These are phyloP conservation scores for Chiloscyllium plagiosum DNA, from an alignment of 2,113 vertebrate genomes.

Conservation along the genomic window DNA sequence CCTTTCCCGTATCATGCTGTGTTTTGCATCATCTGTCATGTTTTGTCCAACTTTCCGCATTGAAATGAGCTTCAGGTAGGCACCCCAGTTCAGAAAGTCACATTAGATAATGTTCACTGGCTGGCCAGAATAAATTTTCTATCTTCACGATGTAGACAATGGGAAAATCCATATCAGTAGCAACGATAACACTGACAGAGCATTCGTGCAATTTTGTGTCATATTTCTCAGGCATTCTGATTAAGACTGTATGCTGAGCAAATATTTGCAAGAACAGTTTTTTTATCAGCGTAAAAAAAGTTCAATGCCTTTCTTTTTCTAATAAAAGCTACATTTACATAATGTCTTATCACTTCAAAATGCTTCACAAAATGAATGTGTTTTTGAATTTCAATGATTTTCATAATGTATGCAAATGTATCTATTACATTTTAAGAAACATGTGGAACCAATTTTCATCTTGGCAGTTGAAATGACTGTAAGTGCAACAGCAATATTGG, in stretches of 20 bases:
- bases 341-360: neutral
- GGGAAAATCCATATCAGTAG: neutral
- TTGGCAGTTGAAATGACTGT: neutral
- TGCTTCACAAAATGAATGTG: neutral
- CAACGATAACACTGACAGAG: neutral
- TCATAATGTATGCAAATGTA: neutral
- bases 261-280: neutral
- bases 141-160: neutral
- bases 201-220: neutral
- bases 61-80: conserved; percentile 19
- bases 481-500: neutral
- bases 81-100: conserved; percentile 11
- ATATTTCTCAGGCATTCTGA: neutral
- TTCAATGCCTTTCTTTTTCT: neutral
- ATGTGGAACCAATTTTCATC: neutral
- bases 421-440: neutral
- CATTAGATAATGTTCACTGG: neutral
- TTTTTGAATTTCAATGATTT: neutral
- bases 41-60: conserved; percentile 1
- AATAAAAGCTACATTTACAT: neutral
- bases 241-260: neutral
- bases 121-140: neutral
- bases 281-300: neutral
- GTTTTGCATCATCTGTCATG: conserved; percentile 34
- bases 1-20: conserved; percentile 28